These are phyloP conservation scores for Isurus oxyrinchus DNA, from an alignment of 2,113 vertebrate genomes.

Conservation along the genomic window DNA sequence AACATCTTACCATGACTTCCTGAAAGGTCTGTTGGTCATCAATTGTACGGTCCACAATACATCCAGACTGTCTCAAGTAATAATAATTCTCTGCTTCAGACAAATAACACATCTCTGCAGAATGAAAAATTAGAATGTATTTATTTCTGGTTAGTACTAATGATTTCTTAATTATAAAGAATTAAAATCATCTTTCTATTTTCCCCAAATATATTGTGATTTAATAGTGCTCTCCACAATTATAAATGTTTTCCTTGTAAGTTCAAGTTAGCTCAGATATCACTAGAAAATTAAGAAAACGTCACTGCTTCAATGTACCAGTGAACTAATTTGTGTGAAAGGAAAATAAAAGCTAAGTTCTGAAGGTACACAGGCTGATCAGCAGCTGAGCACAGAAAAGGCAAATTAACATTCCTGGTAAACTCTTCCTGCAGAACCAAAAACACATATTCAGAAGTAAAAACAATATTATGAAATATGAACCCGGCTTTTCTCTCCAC, in stretches of 20 bases:
- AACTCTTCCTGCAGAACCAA: background rate
- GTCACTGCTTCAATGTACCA: background rate
- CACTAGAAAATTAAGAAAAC: background rate
- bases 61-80: slow-evolving; percentile 86
- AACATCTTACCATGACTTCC: slow-evolving; percentile 76
- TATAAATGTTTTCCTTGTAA: background rate
- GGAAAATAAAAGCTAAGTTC: background rate
- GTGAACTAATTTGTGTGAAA: background rate
- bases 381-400: background rate
- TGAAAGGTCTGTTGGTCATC: slow-evolving; percentile 75
- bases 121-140: slow-evolving; percentile 39
- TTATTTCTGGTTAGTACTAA: background rate
- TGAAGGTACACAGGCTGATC: background rate
- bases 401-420: background rate
- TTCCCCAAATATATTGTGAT: background rate
- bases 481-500: background rate
- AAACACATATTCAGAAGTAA: background rate
- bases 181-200: background rate
- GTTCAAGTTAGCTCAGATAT: background rate
- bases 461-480: background rate
- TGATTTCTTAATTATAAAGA: background rate
- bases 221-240: background rate
- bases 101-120: slow-evolving; percentile 79
- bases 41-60: slow-evolving; percentile 71
- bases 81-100: slow-evolving; percentile 74